Evolutionary conservation across 2,888 invertebrate species (phyloP).

Genomic region (Drosophila dives): DNA sequence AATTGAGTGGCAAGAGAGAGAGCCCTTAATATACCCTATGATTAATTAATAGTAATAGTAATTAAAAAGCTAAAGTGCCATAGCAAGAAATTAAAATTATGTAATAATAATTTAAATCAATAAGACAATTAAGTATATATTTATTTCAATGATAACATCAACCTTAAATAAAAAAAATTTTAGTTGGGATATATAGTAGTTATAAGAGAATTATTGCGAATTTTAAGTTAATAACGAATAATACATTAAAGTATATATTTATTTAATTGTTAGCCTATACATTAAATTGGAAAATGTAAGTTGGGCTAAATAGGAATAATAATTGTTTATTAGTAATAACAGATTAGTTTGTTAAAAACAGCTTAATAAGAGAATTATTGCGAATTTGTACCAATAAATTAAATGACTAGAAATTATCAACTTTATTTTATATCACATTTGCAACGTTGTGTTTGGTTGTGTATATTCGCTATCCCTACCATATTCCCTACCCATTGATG

Average conservation of each 20-base stretch:
- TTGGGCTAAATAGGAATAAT: too few relatives aligned
- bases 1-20: neutral
- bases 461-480: neutral
- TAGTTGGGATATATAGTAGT: too few relatives aligned
- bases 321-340: too few relatives aligned
- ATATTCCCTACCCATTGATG: neutral
- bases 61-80: neutral
- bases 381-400: neutral
- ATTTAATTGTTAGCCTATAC: neutral
- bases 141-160: neutral
- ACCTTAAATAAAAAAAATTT: too few relatives aligned
- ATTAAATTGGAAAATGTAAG: too few relatives aligned
- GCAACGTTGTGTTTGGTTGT: neutral
- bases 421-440: neutral
- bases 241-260: neutral
- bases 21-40: slow-evolving; percentile 22
- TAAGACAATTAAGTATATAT: rapidly evolving
- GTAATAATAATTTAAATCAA: neutral
- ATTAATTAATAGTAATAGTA: neutral
- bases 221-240: neutral
- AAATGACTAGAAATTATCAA: neutral
- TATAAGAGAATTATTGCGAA: too few relatives aligned
- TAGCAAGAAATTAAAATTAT: rapidly evolving
- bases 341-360: neutral
- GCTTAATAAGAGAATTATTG: neutral